Base-by-base conservation (phyloP, 2,113 vertebrate species). In the Zootoca vivipara region DNA sequence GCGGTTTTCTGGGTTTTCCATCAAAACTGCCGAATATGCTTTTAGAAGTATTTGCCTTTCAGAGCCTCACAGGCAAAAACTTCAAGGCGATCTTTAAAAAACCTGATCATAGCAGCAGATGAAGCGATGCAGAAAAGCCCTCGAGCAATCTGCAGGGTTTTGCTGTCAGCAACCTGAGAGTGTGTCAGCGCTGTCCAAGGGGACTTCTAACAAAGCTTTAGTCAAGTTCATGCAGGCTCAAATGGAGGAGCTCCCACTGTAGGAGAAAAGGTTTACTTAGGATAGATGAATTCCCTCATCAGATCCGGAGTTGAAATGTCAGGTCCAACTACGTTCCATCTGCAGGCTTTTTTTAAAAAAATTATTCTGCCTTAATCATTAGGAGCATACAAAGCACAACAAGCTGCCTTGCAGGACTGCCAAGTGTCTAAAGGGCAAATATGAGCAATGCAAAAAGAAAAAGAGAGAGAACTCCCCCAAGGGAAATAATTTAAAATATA, bases 81-180 rank as follows among this genome's bases (percentile, higher is more conserved):
- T 83, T 93, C 90, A 93, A 93, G 85, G 83, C 80, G 42, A 92
- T 58, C 82, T 92, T 89, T 30, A 84, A 89, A 62, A 90, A 88
- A 85, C n/a, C 81, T 82, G 89, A 92, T 91, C 78, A 88, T 30
- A 87, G 92, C 58, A 73, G n/a, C 52, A 89, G 91, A 79, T 88
- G 89, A 91, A 93, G 64, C 0, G 13, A 88, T 83, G 90, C 83
- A 92, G 87, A 93, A 93, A 94, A 64, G 93, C 94, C 97, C 96
- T 86, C 0, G 38, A 95, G 97, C 95, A 1, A 80, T 93, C 93
- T 95, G 93, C 94, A 95, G 94, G 94, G 94, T 85, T 96, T 93
- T 95, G 92, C 95, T 92, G 83, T 95, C 96, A 96, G 94, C 93
- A 96, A 74, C 95, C 95, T 46, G 74, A 89, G 94, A 94, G 93